A percentile compares a stretch with the other conserved stretches of the same genome.
phyloP scores from a whole-genome alignment of 2,888 invertebrate species.

The Horisme vitalbata region DNA sequence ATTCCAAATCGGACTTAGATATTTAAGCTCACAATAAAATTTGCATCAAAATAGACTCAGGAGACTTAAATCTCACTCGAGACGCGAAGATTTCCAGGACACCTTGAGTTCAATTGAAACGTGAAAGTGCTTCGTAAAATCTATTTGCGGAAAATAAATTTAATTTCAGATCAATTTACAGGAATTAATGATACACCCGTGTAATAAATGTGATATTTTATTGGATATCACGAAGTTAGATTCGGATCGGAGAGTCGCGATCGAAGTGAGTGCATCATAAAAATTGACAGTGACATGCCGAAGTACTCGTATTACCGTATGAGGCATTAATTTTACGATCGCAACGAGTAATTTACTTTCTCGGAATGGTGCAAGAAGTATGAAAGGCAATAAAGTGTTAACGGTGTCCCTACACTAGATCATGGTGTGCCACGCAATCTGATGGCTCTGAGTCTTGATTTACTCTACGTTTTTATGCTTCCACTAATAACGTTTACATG shows the following conservation, averaged over 20 bases:
- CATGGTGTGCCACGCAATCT: slow-evolving; percentile 44
- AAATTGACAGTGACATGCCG: slow-evolving; percentile 71
- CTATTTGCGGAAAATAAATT: slow-evolving; percentile 30
- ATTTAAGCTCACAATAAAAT: slow-evolving; percentile 14
- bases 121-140: slow-evolving; percentile 23
- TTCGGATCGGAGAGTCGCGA: slow-evolving; percentile 37
- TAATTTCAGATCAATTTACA: slow-evolving; percentile 30
- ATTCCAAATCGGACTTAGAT: slow-evolving; percentile 12
- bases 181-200: slow-evolving; percentile 24
- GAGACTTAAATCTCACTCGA: slow-evolving; percentile 15
- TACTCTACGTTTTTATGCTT: slow-evolving; percentile 69
- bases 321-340: slow-evolving; percentile 76
- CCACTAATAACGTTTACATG: slow-evolving; percentile 75
- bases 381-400: slow-evolving; percentile 72
- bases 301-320: slow-evolving; percentile 72
- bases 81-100: slow-evolving; percentile 14
- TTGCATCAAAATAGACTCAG: slow-evolving; percentile 17
- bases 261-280: slow-evolving; percentile 70
- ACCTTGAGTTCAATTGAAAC: slow-evolving; percentile 21
- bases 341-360: slow-evolving; percentile 73
- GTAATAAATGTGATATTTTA: slow-evolving; percentile 34
- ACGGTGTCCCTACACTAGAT: slow-evolving; percentile 62
- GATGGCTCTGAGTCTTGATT: slow-evolving; percentile 59
- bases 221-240: slow-evolving; percentile 30
- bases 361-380: slow-evolving; percentile 72